A percentile compares a stretch with the other conserved stretches of the same genome.
Evolutionary conservation across 1,140 invertebrate genomes (phyloP).

Genomic region (Formica exsecta): DNA sequence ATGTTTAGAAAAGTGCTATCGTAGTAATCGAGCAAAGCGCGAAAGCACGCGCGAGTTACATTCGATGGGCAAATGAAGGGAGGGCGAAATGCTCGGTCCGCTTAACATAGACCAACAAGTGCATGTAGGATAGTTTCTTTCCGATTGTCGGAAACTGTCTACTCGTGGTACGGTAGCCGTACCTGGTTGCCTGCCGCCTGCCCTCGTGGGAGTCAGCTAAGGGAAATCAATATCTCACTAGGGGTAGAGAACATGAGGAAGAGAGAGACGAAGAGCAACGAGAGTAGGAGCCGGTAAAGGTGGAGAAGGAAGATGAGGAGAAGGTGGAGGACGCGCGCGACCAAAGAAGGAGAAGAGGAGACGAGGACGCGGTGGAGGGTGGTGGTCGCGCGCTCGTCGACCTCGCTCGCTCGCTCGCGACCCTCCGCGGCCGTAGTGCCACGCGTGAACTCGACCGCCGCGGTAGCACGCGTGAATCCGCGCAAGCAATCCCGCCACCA

Average conservation of each 20-base stretch:
- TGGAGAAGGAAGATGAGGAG: slow-evolving; percentile 54
- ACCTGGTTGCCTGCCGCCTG: slow-evolving; percentile 81
- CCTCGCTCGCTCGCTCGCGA: slow-evolving; percentile 67
- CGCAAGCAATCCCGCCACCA: slow-evolving; percentile 28
- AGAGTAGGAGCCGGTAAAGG: slow-evolving; percentile 66
- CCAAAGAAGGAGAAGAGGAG: slow-evolving; percentile 47
- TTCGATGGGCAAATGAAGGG: slow-evolving; percentile 48
- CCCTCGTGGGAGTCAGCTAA: slow-evolving; percentile 86
- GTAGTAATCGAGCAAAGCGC: slow-evolving; percentile 28
- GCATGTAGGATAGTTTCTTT: slow-evolving; percentile 68
- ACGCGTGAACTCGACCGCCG: slow-evolving; percentile 72
- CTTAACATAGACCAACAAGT: slow-evolving; percentile 31
- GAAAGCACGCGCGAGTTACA: slow-evolving; percentile 23
- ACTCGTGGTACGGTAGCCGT: slow-evolving; percentile 74
- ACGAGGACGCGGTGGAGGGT: slow-evolving; percentile 41
- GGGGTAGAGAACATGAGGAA: slow-evolving; percentile 80
- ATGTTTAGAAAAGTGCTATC: slow-evolving; percentile 54
- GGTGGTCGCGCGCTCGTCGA: slow-evolving; percentile 66
- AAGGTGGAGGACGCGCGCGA: slow-evolving; percentile 25
- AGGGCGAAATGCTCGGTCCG: slow-evolving; percentile 40
- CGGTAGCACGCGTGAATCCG: slow-evolving; percentile 68
- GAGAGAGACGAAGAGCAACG: slow-evolving; percentile 63
- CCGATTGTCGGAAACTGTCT: slow-evolving; percentile 73
- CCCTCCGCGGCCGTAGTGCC: slow-evolving; percentile 71
- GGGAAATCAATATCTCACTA: slow-evolving; percentile 87